These are phyloP conservation scores for Xylota sylvarum DNA, from an alignment of 2,888 invertebrate species.

Conservation along the genomic window DNA sequence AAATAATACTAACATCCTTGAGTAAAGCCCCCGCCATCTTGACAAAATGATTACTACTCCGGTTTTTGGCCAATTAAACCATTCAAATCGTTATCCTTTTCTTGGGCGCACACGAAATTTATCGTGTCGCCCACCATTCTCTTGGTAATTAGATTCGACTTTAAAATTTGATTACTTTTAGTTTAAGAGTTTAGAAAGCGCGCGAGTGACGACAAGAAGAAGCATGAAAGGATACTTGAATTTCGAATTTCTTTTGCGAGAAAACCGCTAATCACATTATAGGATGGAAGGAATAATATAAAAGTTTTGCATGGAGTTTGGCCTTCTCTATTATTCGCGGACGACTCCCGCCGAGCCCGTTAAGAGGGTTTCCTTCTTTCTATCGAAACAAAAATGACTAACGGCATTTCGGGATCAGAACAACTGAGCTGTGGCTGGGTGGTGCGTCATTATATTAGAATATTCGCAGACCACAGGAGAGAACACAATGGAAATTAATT, in stretches of 20 bases:
- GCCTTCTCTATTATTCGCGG: slow-evolving; percentile 1
- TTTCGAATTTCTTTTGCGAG: slow-evolving; percentile 9
- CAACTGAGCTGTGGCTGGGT: not conserved
- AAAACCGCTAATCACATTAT: slow-evolving; percentile 40
- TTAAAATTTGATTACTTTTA: slow-evolving; percentile 62
- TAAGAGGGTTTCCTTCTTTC: not conserved
- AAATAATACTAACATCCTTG: slow-evolving; percentile 18
- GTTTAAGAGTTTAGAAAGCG: slow-evolving; percentile 18
- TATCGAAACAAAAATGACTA: slow-evolving; percentile 27
- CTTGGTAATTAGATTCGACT: slow-evolving; percentile 67
- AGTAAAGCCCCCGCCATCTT: slow-evolving; percentile 24
- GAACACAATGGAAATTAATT: slow-evolving; percentile 56
- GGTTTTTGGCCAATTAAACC: slow-evolving; percentile 58
- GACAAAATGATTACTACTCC: slow-evolving; percentile 42
- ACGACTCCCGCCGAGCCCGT: not conserved
- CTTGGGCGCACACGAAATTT: slow-evolving; percentile 4
- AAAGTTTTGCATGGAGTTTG: slow-evolving; percentile 6
- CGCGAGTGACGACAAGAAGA: not conserved
- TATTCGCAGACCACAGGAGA: slow-evolving; percentile 12
- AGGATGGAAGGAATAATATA: slow-evolving; percentile 17
- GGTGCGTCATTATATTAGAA: not conserved
- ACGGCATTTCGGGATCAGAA: slow-evolving; percentile 3
- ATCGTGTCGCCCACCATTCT: not conserved
- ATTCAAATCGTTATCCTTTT: slow-evolving; percentile 68
- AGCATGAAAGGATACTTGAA: slow-evolving; percentile 4